Evolutionary conservation across 2,888 invertebrate genomes (phyloP), one percentile per base, ranked within the genome.

Genomic region (Dynastes maya): DNA sequence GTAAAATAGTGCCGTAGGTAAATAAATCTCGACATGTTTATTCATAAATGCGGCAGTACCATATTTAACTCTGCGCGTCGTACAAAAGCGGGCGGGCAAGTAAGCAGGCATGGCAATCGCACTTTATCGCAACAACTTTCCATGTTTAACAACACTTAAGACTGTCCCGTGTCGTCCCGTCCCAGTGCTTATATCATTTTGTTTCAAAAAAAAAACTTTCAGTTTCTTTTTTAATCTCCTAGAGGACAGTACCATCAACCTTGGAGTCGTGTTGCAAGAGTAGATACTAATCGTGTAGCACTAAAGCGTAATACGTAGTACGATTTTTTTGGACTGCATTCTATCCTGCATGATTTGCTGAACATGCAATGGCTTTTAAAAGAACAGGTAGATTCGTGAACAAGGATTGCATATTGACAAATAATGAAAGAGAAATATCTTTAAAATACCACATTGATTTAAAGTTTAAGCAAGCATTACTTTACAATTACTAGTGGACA

Each of bases 1-100:
- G 80, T 82, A 83, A 83, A 83, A 81, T 81, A 76, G 82, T 80
- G 81, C 82, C 79, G 81, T 81, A 81, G 82, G 83, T 82, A 85
- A 85, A 86, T 86, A 86, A 86, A 86, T 86, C 84, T 82, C 79
- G 82, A 82, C 83, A 87, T 87, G 86, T 87, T 86, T 86, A 86
- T 86, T 86, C 86, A 87, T 87, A 86, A 85, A 85, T 84, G 85
- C 86, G 78, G 83, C 83, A 83, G 83, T 83, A 81, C 84, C 85
- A 83, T 85, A 85, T 85, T 86, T 85, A 84, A 85, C 83, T 81
- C 80, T 68, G 29, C 11, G 29, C 68, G 13, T 29, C 76, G 80
- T 79, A 82, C 79, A 80, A 80, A 76, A 80, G 72, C 72, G 61
- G 61, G 27, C 45, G 29, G 61, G 49, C 61, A 22, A 45, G 29